A percentile compares a stretch with the other conserved stretches of the same genome.
phyloP scores from a whole-genome alignment of 2,888 invertebrate genomes.

The Saturnia japonica region DNA sequence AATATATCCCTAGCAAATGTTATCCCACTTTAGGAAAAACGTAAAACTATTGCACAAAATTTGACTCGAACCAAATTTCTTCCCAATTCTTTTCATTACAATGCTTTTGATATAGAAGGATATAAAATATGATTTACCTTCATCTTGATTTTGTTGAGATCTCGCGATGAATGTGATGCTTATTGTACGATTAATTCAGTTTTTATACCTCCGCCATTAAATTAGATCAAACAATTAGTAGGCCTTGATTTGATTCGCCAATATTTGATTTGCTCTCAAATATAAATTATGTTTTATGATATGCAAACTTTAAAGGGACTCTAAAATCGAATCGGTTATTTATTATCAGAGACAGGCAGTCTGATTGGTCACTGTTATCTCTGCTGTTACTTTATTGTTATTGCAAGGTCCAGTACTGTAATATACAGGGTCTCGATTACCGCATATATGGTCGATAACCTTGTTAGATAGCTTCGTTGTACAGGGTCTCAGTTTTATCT shows the following conservation, averaged over 20 bases:
- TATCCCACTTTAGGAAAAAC: too few relatives aligned
- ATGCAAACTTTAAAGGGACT: constrained; percentile 17
- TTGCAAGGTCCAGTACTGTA: background rate
- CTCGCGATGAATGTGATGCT: constrained; percentile 51
- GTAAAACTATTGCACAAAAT: background rate
- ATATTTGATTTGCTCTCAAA: constrained; percentile 32
- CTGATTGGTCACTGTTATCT: background rate
- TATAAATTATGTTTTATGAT: constrained; percentile 31
- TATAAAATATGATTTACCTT: constrained; percentile 51
- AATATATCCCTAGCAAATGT: background rate
- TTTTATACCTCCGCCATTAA: constrained; percentile 56
- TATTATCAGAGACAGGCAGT: background rate
- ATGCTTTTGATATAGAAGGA: background rate
- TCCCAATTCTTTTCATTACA: background rate
- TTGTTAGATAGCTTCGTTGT: background rate
- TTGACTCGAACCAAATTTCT: background rate
- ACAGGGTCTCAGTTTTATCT: background rate
- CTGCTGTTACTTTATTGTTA: background rate
- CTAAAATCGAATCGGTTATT: background rate
- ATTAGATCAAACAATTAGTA: constrained; percentile 48
- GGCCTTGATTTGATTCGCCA: constrained; percentile 39
- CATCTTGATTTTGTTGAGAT: constrained; percentile 62
- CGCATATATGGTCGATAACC: background rate
- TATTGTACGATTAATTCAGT: constrained; percentile 24
- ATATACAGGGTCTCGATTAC: background rate